Base-by-base conservation (phyloP, 1,140 invertebrate genomes). In the Nephotettix cincticeps region DNA sequence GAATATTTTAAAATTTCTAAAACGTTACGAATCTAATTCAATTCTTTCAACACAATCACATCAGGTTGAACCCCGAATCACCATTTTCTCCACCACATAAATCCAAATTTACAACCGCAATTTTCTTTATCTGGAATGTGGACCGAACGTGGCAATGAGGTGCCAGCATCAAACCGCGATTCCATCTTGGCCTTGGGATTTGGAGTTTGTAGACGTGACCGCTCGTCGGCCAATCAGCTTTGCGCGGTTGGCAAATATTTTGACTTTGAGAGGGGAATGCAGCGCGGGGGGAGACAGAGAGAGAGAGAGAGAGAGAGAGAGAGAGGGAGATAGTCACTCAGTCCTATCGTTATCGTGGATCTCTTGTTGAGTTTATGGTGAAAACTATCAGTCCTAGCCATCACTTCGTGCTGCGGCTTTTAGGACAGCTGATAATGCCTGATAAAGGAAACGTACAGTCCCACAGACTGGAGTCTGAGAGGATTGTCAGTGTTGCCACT, bases 301-400 rank as follows among this genome's bases (percentile, higher is more conserved):
- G 27, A 21, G 58, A 14, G 9, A 14, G 29, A 21, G 63, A 27
- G 63, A 36, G 63, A 23, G 29, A 36, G 63, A n/a, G 29, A 65
- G 29, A 11, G 14, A 19, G n/a, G n/a, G 64, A 21, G 27, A 29
- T 9, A 30, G 27, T 43, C 64, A 67, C 32, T 67, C 64, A 67
- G 32, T 43, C 64, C 23, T 68, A 68, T 68, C 66, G 66, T 68
- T 68, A 68, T 68, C 66, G 66, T 68, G 66, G 43, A 68, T 68
- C 66, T 54, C 1, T 40, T 68, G 66, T 68, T 68, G 66, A 68
- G 66, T 68, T 68, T 68, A 68, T 67, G 66, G 66, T 54, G 47
- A 54, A 51, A 51, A 51, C 43, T 68, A 68, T 68, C 66, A 28
- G 66, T n/a, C 29, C 3, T 25, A 68, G 25, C 66, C 43, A 68